These are phyloP conservation scores for Batillaria attramentaria DNA, from an alignment of 1,140 invertebrate genomes.

Conservation along the genomic window DNA sequence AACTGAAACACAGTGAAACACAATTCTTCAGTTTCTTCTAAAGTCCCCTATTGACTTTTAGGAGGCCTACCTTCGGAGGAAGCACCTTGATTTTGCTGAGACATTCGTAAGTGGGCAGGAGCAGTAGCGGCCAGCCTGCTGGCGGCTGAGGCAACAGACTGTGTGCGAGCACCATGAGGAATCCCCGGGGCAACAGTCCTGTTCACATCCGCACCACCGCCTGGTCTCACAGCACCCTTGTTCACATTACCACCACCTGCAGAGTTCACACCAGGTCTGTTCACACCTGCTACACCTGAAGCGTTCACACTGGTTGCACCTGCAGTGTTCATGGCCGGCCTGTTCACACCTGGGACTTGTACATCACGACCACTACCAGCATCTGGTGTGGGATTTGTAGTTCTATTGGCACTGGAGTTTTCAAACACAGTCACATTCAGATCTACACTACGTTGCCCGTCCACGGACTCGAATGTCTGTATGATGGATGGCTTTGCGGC, in stretches of 20 bases:
- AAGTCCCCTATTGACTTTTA: too few relatives aligned
- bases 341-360: too few relatives aligned
- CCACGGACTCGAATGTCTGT: slow-evolving; percentile 43
- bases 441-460: slow-evolving; percentile 39
- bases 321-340: slow-evolving; percentile 8
- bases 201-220: background rate
- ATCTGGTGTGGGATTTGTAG: too few relatives aligned
- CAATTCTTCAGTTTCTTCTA: too few relatives aligned
- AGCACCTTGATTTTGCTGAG: slow-evolving; percentile 24
- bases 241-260: background rate
- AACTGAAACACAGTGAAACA: too few relatives aligned
- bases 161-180: background rate
- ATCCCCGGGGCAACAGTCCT: background rate
- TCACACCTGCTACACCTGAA: background rate
- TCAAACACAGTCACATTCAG: slow-evolving; percentile 39
- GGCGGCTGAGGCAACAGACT: slow-evolving; percentile 10
- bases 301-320: background rate
- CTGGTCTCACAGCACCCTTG: background rate
- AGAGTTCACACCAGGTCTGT: background rate
- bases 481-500: slow-evolving; percentile 61
- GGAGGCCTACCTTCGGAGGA: slow-evolving; percentile 32
- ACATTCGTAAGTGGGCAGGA: background rate
- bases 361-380: too few relatives aligned
- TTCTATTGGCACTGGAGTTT: too few relatives aligned
- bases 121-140: background rate